A percentile compares a stretch with the other conserved stretches of the same genome.
Conservation (phyloP, 2,888 invertebrate genomes). For the Lasioglossum malachurum region DNA sequence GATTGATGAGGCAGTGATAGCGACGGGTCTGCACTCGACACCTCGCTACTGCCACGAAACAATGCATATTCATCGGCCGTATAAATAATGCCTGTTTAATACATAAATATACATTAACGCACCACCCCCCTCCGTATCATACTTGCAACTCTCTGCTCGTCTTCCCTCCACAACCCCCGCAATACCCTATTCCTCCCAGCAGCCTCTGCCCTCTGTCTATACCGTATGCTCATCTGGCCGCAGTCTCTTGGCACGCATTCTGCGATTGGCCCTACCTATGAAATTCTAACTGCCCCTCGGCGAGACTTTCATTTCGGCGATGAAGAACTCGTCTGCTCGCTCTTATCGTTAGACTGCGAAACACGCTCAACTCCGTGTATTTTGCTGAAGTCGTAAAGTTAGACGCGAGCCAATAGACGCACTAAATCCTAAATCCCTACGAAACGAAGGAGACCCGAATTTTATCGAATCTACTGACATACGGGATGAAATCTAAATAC, state of each 20-base stretch:
- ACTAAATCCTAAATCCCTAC: not conserved
- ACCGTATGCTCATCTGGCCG: not conserved
- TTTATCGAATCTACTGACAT: not conserved
- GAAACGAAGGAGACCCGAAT: too few relatives aligned
- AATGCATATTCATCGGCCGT: constrained; percentile 84
- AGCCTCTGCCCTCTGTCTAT: not conserved
- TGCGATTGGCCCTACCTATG: not conserved
- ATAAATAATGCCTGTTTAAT: constrained; percentile 85
- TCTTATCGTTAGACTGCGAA: not conserved
- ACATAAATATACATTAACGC: constrained; percentile 83
- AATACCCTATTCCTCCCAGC: constrained; percentile 1
- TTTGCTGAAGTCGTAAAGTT: not conserved
- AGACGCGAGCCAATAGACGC: not conserved
- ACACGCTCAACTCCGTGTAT: not conserved
- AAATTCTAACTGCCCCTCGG: constrained; percentile 12
- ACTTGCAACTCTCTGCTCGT: constrained; percentile 36
- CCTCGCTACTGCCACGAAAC: constrained; percentile 83
- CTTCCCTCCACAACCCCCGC: constrained; percentile 29
- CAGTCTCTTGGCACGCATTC: not conserved
- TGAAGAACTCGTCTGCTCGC: not conserved
- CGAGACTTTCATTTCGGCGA: constrained; percentile 16
- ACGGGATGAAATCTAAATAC: not conserved
- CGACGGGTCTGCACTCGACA: constrained; percentile 85
- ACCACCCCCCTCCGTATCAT: constrained; percentile 32
- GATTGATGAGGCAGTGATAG: constrained; percentile 85